phyloP scores from a whole-genome alignment of 2,797 vertebrate species.

The Sebastes nivosus region DNA sequence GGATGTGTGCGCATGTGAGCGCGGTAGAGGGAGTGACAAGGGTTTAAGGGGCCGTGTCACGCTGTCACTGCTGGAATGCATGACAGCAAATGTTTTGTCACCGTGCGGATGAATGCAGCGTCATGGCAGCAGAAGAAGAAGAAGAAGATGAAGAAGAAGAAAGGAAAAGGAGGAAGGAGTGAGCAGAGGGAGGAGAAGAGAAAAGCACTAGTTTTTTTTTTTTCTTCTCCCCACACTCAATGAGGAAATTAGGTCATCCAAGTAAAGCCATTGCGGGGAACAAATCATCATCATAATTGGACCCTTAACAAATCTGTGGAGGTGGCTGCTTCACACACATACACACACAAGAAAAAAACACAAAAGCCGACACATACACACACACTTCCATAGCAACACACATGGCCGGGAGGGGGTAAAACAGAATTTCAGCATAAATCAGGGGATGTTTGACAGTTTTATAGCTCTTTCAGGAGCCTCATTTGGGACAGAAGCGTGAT shows the following conservation, averaged over 20 bases:
- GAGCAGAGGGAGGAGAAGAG: constrained; percentile 10
- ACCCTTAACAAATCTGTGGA: constrained; percentile 77
- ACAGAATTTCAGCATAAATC: constrained; percentile 72
- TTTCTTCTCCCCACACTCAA: constrained; percentile 49
- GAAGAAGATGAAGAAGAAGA: constrained; percentile 54
- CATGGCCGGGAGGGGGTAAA: constrained; percentile 50
- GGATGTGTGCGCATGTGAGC: constrained; percentile 11
- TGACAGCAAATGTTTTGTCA: constrained; percentile 74
- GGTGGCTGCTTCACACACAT: constrained; percentile 49
- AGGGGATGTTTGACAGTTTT: constrained; percentile 70
- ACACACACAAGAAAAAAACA: constrained; percentile 37
- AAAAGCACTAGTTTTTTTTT: constrained; percentile 32
- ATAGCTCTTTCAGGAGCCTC: constrained; percentile 72
- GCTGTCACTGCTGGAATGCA: constrained; percentile 73
- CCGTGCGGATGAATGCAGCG: constrained; percentile 66
- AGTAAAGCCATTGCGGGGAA: constrained; percentile 74
- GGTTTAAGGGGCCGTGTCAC: constrained; percentile 70
- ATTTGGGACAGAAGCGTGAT: constrained; percentile 75
- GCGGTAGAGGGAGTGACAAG: constrained; percentile 49
- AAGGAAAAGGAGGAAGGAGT: constrained; percentile 8
- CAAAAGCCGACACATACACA: constrained; percentile 32
- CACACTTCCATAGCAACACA: constrained; percentile 30
- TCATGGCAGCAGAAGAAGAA: constrained; percentile 62
- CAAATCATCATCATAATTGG: constrained; percentile 83
- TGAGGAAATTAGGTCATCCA: constrained; percentile 82